Conservation (phyloP, 2,797 vertebrate genomes). For the Peromyscus nudipes region DNA sequence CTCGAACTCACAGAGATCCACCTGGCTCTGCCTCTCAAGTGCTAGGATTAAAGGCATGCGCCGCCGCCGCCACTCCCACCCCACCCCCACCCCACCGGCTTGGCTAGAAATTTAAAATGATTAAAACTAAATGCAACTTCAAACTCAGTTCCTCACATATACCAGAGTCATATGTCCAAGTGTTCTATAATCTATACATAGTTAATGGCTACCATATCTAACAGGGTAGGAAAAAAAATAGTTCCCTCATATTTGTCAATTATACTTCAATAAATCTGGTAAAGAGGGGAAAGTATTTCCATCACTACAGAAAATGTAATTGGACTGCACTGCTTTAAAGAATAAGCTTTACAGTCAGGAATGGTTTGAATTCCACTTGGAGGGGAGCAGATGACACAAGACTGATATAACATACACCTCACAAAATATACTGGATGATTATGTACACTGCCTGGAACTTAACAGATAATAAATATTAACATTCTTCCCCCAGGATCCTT, state of each 20-base stretch:
- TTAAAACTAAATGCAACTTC: constrained; percentile 65
- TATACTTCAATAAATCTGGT: constrained; percentile 13
- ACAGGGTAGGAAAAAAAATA: neutral
- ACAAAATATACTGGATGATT: constrained; percentile 45
- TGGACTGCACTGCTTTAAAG: constrained; percentile 21
- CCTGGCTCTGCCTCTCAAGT: too few species aligned
- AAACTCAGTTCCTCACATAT: constrained; percentile 40
- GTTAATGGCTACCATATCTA: constrained; percentile 44
- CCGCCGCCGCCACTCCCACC: too few species aligned
- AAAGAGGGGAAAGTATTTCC: neutral
- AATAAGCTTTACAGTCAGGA: constrained; percentile 47
- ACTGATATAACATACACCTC: neutral
- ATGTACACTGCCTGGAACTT: neutral
- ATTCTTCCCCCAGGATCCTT: constrained; percentile 2
- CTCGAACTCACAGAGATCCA: too few species aligned
- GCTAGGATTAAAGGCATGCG: too few species aligned
- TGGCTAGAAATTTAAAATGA: constrained; percentile 59
- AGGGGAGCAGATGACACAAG: neutral
- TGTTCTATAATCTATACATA: neutral
- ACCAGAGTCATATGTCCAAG: neutral
- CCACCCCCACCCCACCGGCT: too few species aligned
- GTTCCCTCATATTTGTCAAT: constrained; percentile 26
- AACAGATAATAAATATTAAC: constrained; percentile 57
- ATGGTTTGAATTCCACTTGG: neutral
- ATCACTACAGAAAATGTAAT: constrained; percentile 56